phyloP scores from a whole-genome alignment of 2,113 vertebrate species.

The Vimba vimba region DNA sequence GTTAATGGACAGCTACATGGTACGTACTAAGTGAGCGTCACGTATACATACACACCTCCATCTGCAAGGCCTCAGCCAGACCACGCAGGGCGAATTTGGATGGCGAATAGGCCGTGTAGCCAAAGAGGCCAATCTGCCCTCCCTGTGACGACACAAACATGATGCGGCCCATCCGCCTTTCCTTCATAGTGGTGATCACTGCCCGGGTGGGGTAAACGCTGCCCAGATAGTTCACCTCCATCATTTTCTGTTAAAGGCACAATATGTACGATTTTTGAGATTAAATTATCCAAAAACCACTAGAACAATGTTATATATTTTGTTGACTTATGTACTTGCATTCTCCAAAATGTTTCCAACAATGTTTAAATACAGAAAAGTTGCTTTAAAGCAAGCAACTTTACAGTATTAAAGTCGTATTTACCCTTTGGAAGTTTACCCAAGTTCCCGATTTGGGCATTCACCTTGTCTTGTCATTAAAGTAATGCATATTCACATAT shows the following conservation, averaged over 20 bases:
- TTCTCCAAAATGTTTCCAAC: too few species aligned
- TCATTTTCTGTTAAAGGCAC: conserved; percentile 80
- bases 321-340: too few species aligned
- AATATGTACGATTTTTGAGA: too few species aligned
- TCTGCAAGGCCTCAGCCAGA: conserved; percentile 93
- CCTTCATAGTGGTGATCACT: conserved; percentile 95
- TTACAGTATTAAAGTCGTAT: too few species aligned
- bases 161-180: conserved; percentile 91
- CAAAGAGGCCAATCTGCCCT: conserved; percentile 90
- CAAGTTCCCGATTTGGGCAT: too few species aligned
- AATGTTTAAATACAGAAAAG: too few species aligned
- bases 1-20: neutral
- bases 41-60: conserved; percentile 83
- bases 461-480: too few species aligned
- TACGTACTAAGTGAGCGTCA: neutral
- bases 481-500: too few species aligned
- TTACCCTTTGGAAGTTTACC: too few species aligned
- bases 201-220: conserved; percentile 94
- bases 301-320: too few species aligned
- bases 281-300: too few species aligned
- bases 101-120: conserved; percentile 93
- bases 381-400: too few species aligned
- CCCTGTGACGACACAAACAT: conserved; percentile 97
- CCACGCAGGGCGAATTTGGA: conserved; percentile 95
- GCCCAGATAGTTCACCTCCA: conserved; percentile 96